phyloP scores from a whole-genome alignment of 2,113 vertebrate genomes.

The Bucco capensis region DNA sequence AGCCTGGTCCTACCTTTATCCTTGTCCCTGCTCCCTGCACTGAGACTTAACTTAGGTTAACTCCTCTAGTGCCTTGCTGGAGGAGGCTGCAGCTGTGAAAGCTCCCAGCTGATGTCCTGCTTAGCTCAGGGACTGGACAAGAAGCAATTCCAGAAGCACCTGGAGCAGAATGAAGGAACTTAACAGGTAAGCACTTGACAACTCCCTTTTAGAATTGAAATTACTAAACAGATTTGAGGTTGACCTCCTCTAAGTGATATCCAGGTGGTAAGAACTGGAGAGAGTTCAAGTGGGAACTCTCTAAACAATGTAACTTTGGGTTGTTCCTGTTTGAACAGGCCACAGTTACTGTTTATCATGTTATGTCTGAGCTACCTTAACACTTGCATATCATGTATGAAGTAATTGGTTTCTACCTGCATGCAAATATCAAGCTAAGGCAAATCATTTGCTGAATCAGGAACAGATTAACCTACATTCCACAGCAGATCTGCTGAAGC shows the following conservation, averaged over 20 bases:
- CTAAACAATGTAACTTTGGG: no score
- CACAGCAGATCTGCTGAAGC: background rate
- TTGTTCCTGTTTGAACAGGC: background rate
- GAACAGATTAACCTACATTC: background rate
- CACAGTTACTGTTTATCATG: background rate
- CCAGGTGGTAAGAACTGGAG: background rate
- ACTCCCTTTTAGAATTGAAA: background rate
- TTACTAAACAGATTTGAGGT: background rate
- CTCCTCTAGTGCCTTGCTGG: background rate
- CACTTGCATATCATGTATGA: no score
- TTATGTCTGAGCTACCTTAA: background rate
- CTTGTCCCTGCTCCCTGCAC: rapidly evolving
- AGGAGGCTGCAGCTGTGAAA: background rate
- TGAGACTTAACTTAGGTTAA: background rate
- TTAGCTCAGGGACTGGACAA: background rate
- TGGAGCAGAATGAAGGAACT: background rate
- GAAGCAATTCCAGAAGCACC: background rate
- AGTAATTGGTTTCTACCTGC: background rate
- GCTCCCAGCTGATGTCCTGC: rapidly evolving
- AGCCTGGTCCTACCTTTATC: background rate
- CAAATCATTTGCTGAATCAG: background rate
- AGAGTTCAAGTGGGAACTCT: background rate
- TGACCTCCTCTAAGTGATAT: background rate
- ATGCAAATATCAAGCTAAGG: background rate
- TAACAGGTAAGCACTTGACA: background rate